phyloP scores from a whole-genome alignment of 2,797 vertebrate genomes.

The Sebastes cheni region DNA sequence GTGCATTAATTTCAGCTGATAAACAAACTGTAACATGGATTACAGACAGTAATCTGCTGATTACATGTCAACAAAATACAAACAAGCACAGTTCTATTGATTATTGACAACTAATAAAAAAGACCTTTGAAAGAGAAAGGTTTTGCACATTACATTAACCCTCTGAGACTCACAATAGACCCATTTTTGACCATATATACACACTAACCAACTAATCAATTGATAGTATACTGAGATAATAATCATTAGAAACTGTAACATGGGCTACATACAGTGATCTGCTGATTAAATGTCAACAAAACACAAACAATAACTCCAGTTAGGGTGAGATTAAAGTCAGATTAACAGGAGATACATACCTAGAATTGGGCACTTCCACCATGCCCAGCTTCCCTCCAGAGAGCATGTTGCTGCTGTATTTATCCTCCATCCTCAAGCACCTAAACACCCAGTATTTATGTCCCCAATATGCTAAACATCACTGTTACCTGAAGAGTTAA shows the following conservation, averaged over 20 bases:
- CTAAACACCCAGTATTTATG: background rate
- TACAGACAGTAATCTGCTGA: background rate
- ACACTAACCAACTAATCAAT: background rate
- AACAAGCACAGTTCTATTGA: too few species aligned
- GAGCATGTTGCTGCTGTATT: constrained; percentile 92
- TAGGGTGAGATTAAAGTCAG: rapidly evolving
- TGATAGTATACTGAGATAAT: background rate
- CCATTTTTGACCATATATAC: too few species aligned
- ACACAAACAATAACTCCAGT: background rate
- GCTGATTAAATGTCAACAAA: background rate
- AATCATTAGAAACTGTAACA: background rate
- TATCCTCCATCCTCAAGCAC: constrained; percentile 87
- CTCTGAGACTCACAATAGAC: too few species aligned
- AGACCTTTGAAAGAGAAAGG: too few species aligned
- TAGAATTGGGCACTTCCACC: constrained; percentile 91
- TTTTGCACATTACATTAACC: too few species aligned
- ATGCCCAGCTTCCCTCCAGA: constrained; percentile 89
- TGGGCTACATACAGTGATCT: background rate
- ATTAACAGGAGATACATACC: constrained; percentile 73
- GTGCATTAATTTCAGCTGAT: background rate
- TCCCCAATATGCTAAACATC: constrained; percentile 19
- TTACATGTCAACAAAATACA: too few species aligned
- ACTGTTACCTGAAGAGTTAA: background rate
- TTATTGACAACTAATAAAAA: too few species aligned
- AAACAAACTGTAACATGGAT: background rate